Evolutionary conservation across 2,888 invertebrate genomes (phyloP), one percentile per base, ranked within the genome.

Genomic region (Leptinotarsa peninsularis): DNA sequence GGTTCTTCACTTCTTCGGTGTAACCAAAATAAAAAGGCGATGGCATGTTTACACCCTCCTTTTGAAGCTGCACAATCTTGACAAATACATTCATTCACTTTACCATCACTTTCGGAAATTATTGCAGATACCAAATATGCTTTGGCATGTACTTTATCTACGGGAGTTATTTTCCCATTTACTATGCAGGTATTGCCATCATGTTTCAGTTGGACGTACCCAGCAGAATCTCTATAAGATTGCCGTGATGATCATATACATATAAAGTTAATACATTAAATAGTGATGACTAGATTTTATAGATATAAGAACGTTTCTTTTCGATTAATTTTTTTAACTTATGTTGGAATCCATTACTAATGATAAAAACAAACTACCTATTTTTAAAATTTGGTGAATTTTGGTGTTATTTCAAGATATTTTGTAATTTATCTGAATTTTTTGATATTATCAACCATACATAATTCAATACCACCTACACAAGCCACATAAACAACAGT

Each of bases 11-110:
- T 76, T 52, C 79, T 71, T 49, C 79, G 68, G 67, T 80, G 79
- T 14, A 82, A 23, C 80, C 80, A 80, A 67, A 76, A 74, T 18
- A 79, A 63, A 73, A 81, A 82, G 27, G 81, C 80, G 23, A 78
- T 60, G 49, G 76, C 72, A 76, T 81, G 80, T 60, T 82, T 81
- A 67, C 82, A 73, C 49, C 67, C 76, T 77, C 80, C 80, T 78
- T 66, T 52, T 21, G 79, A 78, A 50, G 80, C 81, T 50, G 79
- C 76, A 74, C 80, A 81, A 72, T 74, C 79, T 71, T 76, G 66
- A 74, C 78, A 81, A 14, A 63, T 18, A 33, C 75, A 76, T 33
- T 54, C 56, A 67, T 72, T 23, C 43, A 81, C 74, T 67, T 74
- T 60, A 71, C 76, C 77, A 49, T 79, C 74, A 23, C 71, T 58